A percentile compares a stretch with the other conserved stretches of the same genome.
These are phyloP conservation scores for Achlya flavicornis DNA, from an alignment of 2,888 invertebrate genomes.

Conservation along the genomic window DNA sequence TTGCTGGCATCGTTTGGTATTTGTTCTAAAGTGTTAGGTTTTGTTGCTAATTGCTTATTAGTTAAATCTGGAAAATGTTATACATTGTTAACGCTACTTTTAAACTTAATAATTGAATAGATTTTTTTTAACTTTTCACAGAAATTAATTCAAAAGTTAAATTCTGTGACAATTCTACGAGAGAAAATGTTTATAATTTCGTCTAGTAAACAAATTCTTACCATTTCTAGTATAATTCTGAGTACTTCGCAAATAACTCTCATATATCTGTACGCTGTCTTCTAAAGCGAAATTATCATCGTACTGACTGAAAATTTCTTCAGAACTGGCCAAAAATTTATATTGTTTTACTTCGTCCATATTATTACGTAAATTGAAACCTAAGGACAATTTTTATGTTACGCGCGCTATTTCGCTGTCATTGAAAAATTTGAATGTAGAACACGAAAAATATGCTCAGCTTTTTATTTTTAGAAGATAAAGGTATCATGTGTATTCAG, in stretches of 20 bases:
- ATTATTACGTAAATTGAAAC: slow-evolving; percentile 13
- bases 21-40: slow-evolving; percentile 15
- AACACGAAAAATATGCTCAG: background rate
- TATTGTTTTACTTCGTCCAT: slow-evolving; percentile 43
- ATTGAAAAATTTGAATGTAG: background rate
- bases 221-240: slow-evolving; percentile 16
- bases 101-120: too few species aligned
- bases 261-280: slow-evolving; percentile 26
- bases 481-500: background rate
- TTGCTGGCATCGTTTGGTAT: slow-evolving; percentile 24
- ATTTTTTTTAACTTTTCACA: too few species aligned
- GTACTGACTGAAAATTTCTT: slow-evolving; percentile 53
- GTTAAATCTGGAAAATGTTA: background rate
- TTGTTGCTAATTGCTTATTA: background rate
- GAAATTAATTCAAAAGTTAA: too few species aligned
- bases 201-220: background rate
- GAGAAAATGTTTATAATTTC: too few species aligned
- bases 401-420: slow-evolving; percentile 4
- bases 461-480: background rate
- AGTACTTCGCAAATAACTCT: slow-evolving; percentile 25
- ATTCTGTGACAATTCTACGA: background rate
- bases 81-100: too few species aligned
- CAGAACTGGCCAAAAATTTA: slow-evolving; percentile 34
- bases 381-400: background rate
- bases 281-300: slow-evolving; percentile 53